Evolutionary conservation across 2,888 invertebrate species (phyloP), one percentile per base, ranked within the genome.

Genomic region (Pyrochroa serraticornis): DNA sequence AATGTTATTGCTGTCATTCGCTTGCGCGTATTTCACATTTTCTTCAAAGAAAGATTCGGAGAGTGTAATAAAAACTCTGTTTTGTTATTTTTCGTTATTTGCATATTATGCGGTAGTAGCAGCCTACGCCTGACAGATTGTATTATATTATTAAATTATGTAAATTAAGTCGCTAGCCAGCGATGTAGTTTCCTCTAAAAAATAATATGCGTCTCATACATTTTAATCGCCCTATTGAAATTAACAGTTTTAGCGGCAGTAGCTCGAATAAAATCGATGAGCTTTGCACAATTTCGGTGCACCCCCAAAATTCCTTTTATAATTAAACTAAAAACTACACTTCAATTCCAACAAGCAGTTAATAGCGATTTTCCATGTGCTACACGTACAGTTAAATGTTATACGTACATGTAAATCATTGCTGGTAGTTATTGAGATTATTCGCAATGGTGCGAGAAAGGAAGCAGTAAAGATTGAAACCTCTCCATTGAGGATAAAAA

Each of bases 81-180:
- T 50, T 56, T 58, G 53, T 62, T 64, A 55, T 61, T 55, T 65
- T 60, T 53, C 52, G 56, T 33, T 58, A 66, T 67, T 67, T 65
- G 67, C 67, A 66, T 67, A 60, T 63, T 62, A 66, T 66, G 66
- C 66, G 63, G 56, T 48, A 54, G 54, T 58, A 57, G 60, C 60
- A 49, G 60, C 62, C 57, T 59, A 64, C 60, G 56, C 57, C 58
- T 58, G 63, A 66, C 62, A 67, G 60, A 63, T 67, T 60, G 60
- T 59, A 50, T 65, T 65, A 61, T 67, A 67, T 65, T 67, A 66
- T 62, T 61, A 62, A 60, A 65, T 66, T 67, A 67, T 67, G 67
- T 48, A 67, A 66, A 67, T 65, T 51, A 49, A 39, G 34, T 35
- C 30, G 37, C 39, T 44, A 41, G 41, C 56, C 56, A 41, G 14